phyloP scores from a whole-genome alignment of 2,113 vertebrate genomes.

The Anhinga anhinga region DNA sequence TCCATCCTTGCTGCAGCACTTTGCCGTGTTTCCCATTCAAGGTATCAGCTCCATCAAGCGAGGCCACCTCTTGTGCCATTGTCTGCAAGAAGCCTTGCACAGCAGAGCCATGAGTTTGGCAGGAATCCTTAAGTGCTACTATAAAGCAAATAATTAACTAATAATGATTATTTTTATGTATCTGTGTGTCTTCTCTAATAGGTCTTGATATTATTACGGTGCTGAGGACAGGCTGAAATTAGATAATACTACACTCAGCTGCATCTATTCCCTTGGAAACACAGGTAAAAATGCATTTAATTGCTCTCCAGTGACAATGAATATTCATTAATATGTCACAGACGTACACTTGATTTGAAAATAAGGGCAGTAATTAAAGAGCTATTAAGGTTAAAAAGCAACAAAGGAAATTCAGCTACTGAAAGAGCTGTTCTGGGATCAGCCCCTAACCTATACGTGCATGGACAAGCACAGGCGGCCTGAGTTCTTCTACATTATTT shows the following conservation, averaged over 20 bases:
- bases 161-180: neutral
- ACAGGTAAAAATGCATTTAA: slow-evolving; percentile 20
- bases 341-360: slow-evolving; percentile 15
- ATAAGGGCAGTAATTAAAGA: slow-evolving; percentile 48
- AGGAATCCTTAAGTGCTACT: neutral
- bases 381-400: slow-evolving; percentile 37
- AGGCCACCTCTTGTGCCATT: neutral
- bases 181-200: neutral
- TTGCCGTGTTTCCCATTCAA: neutral
- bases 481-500: neutral
- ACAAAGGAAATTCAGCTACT: neutral
- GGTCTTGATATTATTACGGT: neutral
- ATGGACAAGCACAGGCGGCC: neutral
- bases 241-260: slow-evolving; percentile 2
- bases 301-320: slow-evolving; percentile 1
- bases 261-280: slow-evolving; percentile 33
- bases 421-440: neutral
- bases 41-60: neutral
- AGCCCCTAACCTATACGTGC: neutral
- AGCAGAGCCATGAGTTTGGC: neutral
- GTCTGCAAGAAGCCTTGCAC: neutral
- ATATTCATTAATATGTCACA: slow-evolving; percentile 30
- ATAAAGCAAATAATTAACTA: neutral
- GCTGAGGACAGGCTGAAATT: slow-evolving; percentile 12
- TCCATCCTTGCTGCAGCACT: neutral